Base-by-base conservation (phyloP, 1,140 invertebrate species). In the Anastatus disparis region DNA sequence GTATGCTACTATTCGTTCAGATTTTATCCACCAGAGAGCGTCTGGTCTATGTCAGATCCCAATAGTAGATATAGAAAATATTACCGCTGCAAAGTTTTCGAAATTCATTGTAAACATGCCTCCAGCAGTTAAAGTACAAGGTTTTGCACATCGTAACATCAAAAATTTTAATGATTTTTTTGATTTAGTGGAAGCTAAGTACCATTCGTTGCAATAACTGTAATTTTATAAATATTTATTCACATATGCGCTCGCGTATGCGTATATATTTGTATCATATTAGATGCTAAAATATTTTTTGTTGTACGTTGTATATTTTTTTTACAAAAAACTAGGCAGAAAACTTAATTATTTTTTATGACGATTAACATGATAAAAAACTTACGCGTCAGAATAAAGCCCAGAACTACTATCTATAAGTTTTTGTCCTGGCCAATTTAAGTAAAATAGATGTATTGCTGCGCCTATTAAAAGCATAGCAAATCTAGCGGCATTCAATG, bases 141-240 rank as follows among this genome's bases (percentile, higher is more conserved):
- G 62, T 22, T 52, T 64, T 0, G 3, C 22, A 13, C 27, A 22
- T 3, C 62, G 44, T 6, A 64, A 17, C 17, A 24, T 27, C 2
- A 62, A 17, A 26, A 62, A 29, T 27, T 46, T 44, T 13, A 62
- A 20, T 12, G 31, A 6, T 10, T 24, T 62, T 13, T 62, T 26
- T 1, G 59, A 3, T 10, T 7, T 29, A 2, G 12, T 17, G 8
- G 59, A 62, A 2, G 10, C 10, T 6, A 15, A 2, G 13, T 64
- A 64, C 31, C 62, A 64, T 24, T 53, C 27, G 12, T 50, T 64
- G 13, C 3, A 15, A n/a, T 64, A 64, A 8, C 62, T 64, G 13
- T 63, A n/a, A n/a, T n/a, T n/a, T n/a, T n/a, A n/a, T n/a, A n/a
- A n/a, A n/a, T n/a, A n/a, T n/a, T n/a, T n/a, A n/a, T n/a, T n/a